Conservation (phyloP, 2,113 vertebrate genomes). For the Gadus macrocephalus region DNA sequence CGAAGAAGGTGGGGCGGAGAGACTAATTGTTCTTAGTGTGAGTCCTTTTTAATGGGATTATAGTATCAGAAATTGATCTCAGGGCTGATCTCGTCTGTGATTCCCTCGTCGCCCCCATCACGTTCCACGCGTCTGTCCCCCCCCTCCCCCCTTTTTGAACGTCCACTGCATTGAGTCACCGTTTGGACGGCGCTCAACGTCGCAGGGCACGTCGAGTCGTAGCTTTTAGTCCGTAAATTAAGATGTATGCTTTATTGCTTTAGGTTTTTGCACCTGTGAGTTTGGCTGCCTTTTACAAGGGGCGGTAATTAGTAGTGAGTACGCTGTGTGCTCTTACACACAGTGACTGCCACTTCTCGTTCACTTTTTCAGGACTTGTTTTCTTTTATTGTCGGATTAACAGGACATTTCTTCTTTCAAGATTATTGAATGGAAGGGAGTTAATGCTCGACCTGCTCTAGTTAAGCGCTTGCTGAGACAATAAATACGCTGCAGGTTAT, state of each 20-base stretch:
- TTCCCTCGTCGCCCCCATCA: neutral
- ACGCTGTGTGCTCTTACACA: conserved; percentile 26
- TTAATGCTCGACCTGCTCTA: conserved; percentile 52
- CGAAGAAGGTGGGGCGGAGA: conserved; percentile 25
- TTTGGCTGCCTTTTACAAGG: conserved; percentile 49
- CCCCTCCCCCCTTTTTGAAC: neutral
- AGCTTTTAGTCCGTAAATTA: too few relatives aligned
- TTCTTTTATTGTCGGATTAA: too few relatives aligned
- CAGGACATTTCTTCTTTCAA: conserved; percentile 37
- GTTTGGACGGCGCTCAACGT: too few relatives aligned
- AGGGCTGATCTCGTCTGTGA: conserved; percentile 12
- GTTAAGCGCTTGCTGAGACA: conserved; percentile 58
- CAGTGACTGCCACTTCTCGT: conserved; percentile 62
- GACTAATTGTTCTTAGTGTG: conserved; percentile 20
- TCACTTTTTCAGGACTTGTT: conserved; percentile 51
- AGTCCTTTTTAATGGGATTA: conserved; percentile 23
- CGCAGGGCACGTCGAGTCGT: neutral
- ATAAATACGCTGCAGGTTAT: conserved; percentile 56
- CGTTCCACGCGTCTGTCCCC: neutral
- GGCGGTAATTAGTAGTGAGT: conserved; percentile 44
- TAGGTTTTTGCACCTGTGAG: conserved; percentile 50
- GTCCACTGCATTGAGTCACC: too few relatives aligned
- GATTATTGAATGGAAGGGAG: conserved; percentile 65
- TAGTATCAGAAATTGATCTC: conserved; percentile 24
- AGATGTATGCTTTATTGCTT: neutral